A percentile compares a stretch with the other conserved stretches of the same genome.
Conservation (phyloP, 2,888 invertebrate genomes). For the Melinaea marsaeus region DNA sequence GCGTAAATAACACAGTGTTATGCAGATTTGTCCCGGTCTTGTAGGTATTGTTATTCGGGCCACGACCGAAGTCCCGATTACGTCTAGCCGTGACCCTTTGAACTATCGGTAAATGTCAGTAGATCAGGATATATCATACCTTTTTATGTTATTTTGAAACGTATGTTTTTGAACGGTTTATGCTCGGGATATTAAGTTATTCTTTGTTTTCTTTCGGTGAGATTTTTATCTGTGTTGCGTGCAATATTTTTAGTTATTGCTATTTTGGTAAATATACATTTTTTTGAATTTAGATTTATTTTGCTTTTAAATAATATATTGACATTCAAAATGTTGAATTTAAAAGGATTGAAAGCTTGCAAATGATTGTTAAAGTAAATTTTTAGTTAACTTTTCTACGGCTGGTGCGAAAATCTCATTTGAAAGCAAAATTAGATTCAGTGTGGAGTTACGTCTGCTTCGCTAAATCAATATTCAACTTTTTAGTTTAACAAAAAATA, state of each 20-base stretch:
- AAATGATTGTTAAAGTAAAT: constrained; percentile 1
- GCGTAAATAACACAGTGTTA: constrained; percentile 43
- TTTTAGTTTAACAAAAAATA: background rate
- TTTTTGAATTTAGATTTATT: no score
- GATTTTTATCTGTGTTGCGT: no score
- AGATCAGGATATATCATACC: constrained; percentile 36
- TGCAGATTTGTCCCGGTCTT: constrained; percentile 54
- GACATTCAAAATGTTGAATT: no score
- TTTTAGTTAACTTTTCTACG: constrained; percentile 4
- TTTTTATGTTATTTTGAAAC: constrained; percentile 23
- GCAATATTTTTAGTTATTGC: no score
- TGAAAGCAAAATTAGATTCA: constrained; percentile 7
- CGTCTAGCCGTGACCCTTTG: constrained; percentile 71
- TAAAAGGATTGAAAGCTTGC: background rate
- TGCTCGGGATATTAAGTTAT: background rate
- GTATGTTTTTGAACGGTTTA: constrained; percentile 7
- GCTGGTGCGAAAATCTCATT: constrained; percentile 4
- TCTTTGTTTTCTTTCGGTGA: no score
- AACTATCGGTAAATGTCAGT: constrained; percentile 63
- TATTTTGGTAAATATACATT: no score
- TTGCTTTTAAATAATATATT: no score
- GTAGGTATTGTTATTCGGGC: constrained; percentile 61
- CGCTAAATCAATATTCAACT: constrained; percentile 4
- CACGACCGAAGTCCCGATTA: constrained; percentile 60
- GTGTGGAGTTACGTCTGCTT: constrained; percentile 1